A percentile compares a stretch with the other conserved stretches of the same genome.
Evolutionary conservation across 2,113 vertebrate species (phyloP).

Genomic region (Tylochromis polylepis): DNA sequence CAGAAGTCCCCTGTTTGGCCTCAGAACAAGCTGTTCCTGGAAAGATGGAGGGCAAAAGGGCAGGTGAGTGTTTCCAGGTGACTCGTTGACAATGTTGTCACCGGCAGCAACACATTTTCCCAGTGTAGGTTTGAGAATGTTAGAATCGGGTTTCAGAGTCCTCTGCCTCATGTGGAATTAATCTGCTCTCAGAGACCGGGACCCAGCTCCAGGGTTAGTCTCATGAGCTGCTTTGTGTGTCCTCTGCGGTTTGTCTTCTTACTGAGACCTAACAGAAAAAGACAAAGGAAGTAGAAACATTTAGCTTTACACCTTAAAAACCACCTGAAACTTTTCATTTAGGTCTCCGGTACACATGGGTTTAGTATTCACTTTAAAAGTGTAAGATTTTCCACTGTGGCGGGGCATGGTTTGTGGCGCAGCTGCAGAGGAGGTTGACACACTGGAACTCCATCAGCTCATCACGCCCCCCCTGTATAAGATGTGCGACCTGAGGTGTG

Average conservation of each 20-base stretch:
- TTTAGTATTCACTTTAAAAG: no score
- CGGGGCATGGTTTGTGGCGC: no score
- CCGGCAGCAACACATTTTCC: neutral
- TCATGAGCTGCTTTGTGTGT: neutral
- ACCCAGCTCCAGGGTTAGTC: neutral
- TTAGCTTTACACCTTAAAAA: neutral
- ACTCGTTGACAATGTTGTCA: neutral
- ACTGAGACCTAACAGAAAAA: neutral
- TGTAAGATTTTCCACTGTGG: neutral
- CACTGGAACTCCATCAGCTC: no score
- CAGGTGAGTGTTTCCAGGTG: neutral
- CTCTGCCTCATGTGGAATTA: neutral
- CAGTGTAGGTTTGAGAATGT: neutral
- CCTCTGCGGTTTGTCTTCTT: neutral
- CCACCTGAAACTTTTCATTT: no score
- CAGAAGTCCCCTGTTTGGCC: neutral
- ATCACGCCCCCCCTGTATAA: no score
- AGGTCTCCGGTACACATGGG: no score
- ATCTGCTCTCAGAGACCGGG: neutral
- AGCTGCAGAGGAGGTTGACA: no score
- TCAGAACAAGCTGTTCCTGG: neutral
- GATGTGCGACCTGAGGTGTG: no score
- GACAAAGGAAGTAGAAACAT: neutral
- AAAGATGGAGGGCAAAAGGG: neutral
- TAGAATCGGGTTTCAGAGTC: neutral